A percentile compares a stretch with the other conserved stretches of the same genome.
These are phyloP conservation scores for Pteronura brasiliensis DNA, from an alignment of 2,113 vertebrate species.

Conservation along the genomic window DNA sequence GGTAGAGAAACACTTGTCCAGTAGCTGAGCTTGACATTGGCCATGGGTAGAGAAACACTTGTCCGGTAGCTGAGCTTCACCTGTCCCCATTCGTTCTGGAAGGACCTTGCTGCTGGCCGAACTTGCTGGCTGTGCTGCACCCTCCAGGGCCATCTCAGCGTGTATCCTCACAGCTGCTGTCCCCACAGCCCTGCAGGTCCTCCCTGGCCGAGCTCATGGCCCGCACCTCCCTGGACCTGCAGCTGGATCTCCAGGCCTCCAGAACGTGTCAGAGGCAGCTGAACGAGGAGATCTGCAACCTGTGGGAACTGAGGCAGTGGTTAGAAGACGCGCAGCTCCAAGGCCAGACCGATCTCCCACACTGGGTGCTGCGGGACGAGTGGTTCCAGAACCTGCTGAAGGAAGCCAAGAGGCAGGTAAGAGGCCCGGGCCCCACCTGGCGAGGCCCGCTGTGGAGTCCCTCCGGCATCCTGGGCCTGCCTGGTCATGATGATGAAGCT, in stretches of 20 bases:
- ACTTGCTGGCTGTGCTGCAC: fast-evolving
- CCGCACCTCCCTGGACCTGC: slow-evolving; percentile 94
- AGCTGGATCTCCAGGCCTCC: slow-evolving; percentile 99
- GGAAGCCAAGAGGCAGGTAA: slow-evolving; percentile 97
- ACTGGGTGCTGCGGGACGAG: slow-evolving; percentile 95
- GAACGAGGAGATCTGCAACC: slow-evolving; percentile 92
- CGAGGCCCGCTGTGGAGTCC: no score
- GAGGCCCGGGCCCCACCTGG: neutral
- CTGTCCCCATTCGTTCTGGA: neutral
- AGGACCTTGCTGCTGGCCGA: neutral
- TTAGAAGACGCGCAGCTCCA: slow-evolving; percentile 92
- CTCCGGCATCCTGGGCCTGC: no score
- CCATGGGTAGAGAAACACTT: no score
- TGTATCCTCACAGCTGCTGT: neutral
- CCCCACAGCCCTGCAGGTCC: slow-evolving; percentile 89
- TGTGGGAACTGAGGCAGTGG: slow-evolving; percentile 93
- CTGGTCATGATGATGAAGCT: neutral
- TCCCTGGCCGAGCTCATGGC: slow-evolving; percentile 94
- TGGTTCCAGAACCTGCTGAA: slow-evolving; percentile 91
- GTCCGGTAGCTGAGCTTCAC: no score
- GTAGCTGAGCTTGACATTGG: no score
- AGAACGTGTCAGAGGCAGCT: slow-evolving; percentile 95
- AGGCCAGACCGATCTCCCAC: slow-evolving; percentile 89
- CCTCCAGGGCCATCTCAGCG: fast-evolving
- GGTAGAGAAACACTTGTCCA: no score